Evolutionary conservation across 2,888 invertebrate species (phyloP).

Genomic region (Tipula unca): DNA sequence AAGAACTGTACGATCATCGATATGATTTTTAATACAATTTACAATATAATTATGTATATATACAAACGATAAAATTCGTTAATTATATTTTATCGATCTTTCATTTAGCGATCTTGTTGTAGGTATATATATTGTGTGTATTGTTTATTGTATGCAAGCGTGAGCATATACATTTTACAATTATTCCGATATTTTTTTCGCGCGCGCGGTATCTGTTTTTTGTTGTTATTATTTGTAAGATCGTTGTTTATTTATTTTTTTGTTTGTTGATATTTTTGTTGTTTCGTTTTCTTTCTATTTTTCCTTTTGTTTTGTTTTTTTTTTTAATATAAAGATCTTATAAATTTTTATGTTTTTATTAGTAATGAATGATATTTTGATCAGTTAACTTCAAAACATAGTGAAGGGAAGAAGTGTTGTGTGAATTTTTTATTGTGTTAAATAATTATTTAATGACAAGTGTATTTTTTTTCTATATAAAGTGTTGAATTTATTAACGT

Average conservation of each 20-base stretch:
- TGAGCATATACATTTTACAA: not conserved
- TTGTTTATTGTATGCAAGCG: not conserved
- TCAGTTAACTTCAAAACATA: constrained; percentile 10
- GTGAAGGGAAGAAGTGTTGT: not conserved
- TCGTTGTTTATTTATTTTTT: not conserved
- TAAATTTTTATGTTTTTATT: not conserved
- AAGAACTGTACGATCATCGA: not conserved
- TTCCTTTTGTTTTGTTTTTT: not conserved
- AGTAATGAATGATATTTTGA: constrained; percentile 17
- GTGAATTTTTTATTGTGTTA: not conserved
- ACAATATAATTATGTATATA: too few relatives aligned
- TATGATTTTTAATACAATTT: not conserved
- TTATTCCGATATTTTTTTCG: not conserved
- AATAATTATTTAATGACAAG: not conserved
- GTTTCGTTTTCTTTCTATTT: not conserved
- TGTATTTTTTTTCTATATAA: too few relatives aligned
- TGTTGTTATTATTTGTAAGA: not conserved
- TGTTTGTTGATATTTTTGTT: constrained; percentile 15
- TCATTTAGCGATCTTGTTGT: not conserved
- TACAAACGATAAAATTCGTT: not conserved
- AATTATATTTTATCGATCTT: not conserved
- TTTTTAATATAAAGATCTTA: constrained; percentile 20
- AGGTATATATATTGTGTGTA: not conserved
- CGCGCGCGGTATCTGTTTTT: not conserved
- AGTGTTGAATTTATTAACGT: not conserved